Evolutionary conservation across 2,113 vertebrate species (phyloP), one percentile per base, ranked within the genome.

Genomic region (Spermophilus dauricus): DNA sequence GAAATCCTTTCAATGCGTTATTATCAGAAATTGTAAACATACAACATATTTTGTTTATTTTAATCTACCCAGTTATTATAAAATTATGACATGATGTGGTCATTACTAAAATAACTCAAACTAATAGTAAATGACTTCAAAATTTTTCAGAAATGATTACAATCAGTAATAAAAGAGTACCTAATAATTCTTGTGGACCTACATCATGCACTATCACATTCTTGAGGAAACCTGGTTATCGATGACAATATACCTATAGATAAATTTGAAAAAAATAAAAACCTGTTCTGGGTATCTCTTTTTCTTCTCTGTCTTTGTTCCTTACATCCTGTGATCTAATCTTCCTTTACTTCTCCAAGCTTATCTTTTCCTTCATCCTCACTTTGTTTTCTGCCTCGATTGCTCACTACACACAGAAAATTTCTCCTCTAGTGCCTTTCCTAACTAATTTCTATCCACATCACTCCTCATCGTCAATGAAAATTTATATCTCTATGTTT

Each of bases 161-260:
- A 91, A 32, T 30, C 10, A 58, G 39, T 22, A 73, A 53, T 26
- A 70, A 75, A 76, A 80, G 5, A 76, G 4, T 24, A 9, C 61
- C 13, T 78, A 86, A 5, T 34, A 48, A 58, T 58, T 65, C 86
- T 30, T 42, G 6, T 56, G 26, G 20, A 51, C 8, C 5, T 34
- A 6, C 1, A 8, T 6, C 6, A 53, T 2, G 0, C 6, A 4
- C 39, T 3, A 32, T 20, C 4, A 26, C 3, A 0, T 18, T 2
- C 14, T 28, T 12, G 1, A 78, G 34, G 9, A 70, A 5, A 51
- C 8, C 2, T 95, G 13, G 8, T 20, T 32, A 65, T 16, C 12
- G 7, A 1, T 80, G 34, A 81, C 12, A 42, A 10, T 0, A 6
- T 17, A 84, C 14, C 16, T 18, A 37, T 8, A 5, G 12, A 14